Base-by-base conservation (phyloP, 2,797 vertebrate genomes). In the Perodicticus potto region DNA sequence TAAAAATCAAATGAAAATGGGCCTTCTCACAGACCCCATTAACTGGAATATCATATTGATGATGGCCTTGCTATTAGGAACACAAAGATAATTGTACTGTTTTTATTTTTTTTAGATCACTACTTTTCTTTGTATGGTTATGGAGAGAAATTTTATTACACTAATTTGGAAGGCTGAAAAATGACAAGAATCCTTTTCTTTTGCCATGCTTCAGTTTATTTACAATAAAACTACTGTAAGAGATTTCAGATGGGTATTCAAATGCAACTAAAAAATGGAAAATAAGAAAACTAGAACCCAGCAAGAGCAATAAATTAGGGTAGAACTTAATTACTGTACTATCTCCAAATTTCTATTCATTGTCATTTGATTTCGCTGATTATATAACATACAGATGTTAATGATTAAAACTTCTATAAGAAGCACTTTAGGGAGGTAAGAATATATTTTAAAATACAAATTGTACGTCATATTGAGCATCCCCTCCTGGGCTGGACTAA, bases 1-100 rank as follows among this genome's bases (percentile, higher is more conserved):
- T 13, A 70, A 95, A 55, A 43, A 43, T 96, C 57, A 92, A 57
- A 89, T 92, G 65, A 97, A 89, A 77, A 82, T 20, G 1, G 0
- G 8, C 69, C 40, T 81, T 97, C 69, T 55, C 93, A 84, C 14
- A 90, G 29, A 86, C 1, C 1, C 57, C 65, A 95, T 90, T 92
- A 89, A 92, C 55, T 87, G 17, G 29, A 93, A 49, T 72, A 93
- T 84, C 73, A 73, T 23, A 91, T 49, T 74, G 76, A 84, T 40
- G 53, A 84, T 89, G 82, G 4, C 14, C 9, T 53, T 85, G 61
- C 16, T 72, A 4, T 89, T 76, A 94, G 49, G 65, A 84, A 78
- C 27, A 87, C 7, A 77, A 83, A 96, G 12, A 70, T 55, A 93
- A 95, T 94, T 82, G 29, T 3, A 32, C 17, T 67, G 2, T 19